Percentiles rank a stretch among this genome's conserved stretches.
Conservation (phyloP, 2,888 invertebrate species). For the Actias luna region DNA sequence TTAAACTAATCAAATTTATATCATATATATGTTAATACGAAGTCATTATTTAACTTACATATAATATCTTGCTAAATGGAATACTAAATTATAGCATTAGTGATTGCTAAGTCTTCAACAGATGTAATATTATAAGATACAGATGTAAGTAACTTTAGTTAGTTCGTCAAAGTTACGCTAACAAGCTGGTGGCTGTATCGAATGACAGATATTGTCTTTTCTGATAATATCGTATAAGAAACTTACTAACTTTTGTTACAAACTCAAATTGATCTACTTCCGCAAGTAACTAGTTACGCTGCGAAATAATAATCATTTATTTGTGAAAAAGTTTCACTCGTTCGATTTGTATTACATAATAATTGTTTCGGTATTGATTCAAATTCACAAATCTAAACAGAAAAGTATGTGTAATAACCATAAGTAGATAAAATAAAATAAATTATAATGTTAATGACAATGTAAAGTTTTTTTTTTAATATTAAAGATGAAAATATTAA, state of each 20-base stretch:
- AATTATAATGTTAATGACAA: too few species aligned
- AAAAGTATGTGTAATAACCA: too few species aligned
- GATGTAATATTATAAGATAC: not conserved
- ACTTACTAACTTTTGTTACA: not conserved
- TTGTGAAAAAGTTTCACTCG: not conserved
- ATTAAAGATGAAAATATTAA: too few species aligned
- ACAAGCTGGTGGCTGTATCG: not conserved
- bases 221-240: not conserved
- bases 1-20: not conserved
- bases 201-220: slow-evolving; percentile 1
- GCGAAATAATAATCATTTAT: not conserved
- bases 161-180: slow-evolving; percentile 8
- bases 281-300: not conserved
- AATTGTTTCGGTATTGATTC: too few species aligned
- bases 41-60: not conserved
- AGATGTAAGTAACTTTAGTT: not conserved
- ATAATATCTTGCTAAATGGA: not conserved
- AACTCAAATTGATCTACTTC: not conserved
- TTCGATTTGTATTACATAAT: not conserved
- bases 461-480: too few species aligned
- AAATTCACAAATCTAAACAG: too few species aligned
- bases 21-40: not conserved
- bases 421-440: too few species aligned
- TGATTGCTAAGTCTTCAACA: not conserved
- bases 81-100: not conserved